A percentile compares a stretch with the other conserved stretches of the same genome.
Evolutionary conservation across 2,888 invertebrate species (phyloP).

Genomic region (Trichacis sp.): DNA sequence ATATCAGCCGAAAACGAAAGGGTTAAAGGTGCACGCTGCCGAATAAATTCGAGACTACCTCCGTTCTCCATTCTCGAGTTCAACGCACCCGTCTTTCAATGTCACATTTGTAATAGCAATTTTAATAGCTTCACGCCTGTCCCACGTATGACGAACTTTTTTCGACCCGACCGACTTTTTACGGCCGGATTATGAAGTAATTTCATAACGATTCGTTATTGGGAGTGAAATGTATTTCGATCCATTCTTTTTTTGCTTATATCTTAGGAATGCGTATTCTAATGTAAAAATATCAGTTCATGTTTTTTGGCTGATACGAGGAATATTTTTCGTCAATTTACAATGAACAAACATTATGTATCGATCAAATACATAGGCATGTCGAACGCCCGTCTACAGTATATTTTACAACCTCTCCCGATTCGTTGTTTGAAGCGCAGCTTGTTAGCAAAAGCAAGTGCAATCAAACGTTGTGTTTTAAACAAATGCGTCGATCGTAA

Average conservation of each 20-base stretch:
- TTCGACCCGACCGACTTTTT: too few species aligned
- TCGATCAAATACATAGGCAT: too few species aligned
- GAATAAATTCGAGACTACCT: conserved; percentile 45
- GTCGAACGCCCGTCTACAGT: conserved; percentile 13
- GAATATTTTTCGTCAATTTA: too few species aligned
- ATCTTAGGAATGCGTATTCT: too few species aligned
- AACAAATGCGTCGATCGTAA: conserved; percentile 65
- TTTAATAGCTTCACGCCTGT: not conserved
- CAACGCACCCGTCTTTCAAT: not conserved
- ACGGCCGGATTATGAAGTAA: too few species aligned
- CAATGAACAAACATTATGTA: too few species aligned
- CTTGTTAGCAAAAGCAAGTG: conserved; percentile 51
- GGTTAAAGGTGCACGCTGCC: conserved; percentile 52
- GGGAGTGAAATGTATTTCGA: too few species aligned
- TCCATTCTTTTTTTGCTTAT: too few species aligned
- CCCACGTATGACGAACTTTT: not conserved
- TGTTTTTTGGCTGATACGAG: too few species aligned
- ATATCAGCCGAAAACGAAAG: conserved; percentile 59
- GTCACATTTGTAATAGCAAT: not conserved
- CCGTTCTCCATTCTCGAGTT: conserved; percentile 4
- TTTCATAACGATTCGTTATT: too few species aligned
- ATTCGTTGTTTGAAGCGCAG: conserved; percentile 41
- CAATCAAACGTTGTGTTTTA: conserved; percentile 49
- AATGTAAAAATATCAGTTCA: too few species aligned
- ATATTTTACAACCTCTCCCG: conserved; percentile 38